Conservation (phyloP, 2,113 vertebrate genomes). For the Eidolon helvum region DNA sequence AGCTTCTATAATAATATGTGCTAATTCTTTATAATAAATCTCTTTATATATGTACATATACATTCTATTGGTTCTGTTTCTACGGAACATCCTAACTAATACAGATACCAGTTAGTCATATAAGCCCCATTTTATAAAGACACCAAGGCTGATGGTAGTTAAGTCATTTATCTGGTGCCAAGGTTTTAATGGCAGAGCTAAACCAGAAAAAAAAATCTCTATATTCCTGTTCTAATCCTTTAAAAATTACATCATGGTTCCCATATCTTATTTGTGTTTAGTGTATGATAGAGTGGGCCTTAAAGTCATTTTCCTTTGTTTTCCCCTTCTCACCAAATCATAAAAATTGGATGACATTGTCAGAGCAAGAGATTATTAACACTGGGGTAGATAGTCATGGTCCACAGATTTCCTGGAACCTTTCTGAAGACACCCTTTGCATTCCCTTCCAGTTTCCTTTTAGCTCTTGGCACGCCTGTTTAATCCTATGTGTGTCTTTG, state of each 20-base stretch:
- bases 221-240: neutral
- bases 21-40: neutral
- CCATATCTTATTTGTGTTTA: neutral
- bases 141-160: neutral
- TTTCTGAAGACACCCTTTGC: neutral
- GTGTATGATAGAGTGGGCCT: neutral
- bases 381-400: neutral
- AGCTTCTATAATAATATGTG: neutral
- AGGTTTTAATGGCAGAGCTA: neutral
- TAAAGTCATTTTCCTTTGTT: neutral
- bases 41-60: neutral
- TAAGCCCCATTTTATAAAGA: neutral
- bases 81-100: neutral
- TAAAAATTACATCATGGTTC: neutral
- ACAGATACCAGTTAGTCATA: neutral
- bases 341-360: neutral
- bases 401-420: neutral
- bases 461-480: neutral
- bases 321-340: neutral
- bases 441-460: neutral
- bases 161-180: neutral
- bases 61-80: neutral
- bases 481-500: neutral
- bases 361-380: neutral
- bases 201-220: neutral